A percentile compares a stretch with the other conserved stretches of the same genome.
Conservation (phyloP, 1,140 invertebrate genomes). For the Neodiprion pinetum region DNA sequence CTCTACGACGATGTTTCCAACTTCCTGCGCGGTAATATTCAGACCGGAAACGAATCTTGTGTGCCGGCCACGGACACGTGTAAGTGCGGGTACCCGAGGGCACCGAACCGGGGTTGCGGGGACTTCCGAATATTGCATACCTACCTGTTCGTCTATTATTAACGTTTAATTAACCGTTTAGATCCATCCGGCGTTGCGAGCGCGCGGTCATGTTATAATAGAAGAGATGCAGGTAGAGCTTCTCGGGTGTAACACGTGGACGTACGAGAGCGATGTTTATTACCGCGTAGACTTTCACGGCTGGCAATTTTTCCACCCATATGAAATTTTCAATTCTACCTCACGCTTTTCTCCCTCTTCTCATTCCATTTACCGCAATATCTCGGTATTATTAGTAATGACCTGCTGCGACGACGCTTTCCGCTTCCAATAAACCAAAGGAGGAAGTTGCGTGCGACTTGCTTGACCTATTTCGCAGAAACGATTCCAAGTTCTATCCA, state of each 20-base stretch:
- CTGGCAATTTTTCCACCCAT: too few species aligned
- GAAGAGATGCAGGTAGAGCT: too few species aligned
- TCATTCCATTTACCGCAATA: too few species aligned
- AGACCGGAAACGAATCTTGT: neutral
- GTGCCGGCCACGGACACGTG: neutral
- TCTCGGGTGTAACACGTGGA: too few species aligned
- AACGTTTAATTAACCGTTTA: slow-evolving; percentile 4
- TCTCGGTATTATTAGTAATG: too few species aligned
- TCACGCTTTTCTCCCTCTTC: too few species aligned
- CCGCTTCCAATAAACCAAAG: neutral
- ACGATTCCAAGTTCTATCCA: neutral
- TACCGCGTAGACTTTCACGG: too few species aligned
- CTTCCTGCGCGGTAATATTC: neutral
- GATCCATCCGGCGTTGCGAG: neutral
- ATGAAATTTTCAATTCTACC: too few species aligned
- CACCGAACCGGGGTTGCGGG: slow-evolving; percentile 6
- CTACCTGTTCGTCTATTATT: neutral
- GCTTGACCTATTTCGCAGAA: neutral
- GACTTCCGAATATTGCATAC: slow-evolving; percentile 1
- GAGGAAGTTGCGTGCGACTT: neutral
- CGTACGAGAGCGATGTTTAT: too few species aligned
- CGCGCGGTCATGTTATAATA: too few species aligned
- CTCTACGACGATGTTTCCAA: neutral
- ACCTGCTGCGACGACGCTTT: neutral
- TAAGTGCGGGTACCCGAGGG: neutral